These are phyloP conservation scores for Lymantria dispar DNA, from an alignment of 2,888 invertebrate species.

Conservation along the genomic window DNA sequence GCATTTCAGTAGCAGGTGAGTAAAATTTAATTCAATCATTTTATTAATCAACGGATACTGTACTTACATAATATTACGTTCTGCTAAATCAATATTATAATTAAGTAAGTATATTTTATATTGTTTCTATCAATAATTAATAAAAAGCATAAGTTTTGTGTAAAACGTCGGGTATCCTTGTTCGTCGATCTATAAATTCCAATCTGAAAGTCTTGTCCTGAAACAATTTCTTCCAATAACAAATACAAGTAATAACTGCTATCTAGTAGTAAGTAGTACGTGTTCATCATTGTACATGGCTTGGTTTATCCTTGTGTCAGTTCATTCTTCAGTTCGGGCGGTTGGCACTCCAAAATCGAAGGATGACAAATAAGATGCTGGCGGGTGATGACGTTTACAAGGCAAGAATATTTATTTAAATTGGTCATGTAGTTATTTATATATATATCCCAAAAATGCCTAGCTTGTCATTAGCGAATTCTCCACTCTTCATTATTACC, in stretches of 20 bases:
- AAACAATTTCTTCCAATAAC: too few relatives aligned
- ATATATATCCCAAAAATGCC: slow-evolving; percentile 16
- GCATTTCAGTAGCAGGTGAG: slow-evolving; percentile 48
- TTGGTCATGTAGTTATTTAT: slow-evolving; percentile 24
- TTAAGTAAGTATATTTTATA: too few relatives aligned
- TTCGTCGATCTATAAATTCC: background rate
- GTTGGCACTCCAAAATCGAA: slow-evolving; percentile 60
- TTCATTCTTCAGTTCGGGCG: slow-evolving; percentile 64
- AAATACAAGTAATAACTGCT: background rate
- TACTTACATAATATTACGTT: too few relatives aligned
- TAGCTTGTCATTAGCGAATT: slow-evolving; percentile 11
- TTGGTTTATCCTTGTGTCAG: slow-evolving; percentile 41
- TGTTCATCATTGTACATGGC: slow-evolving; percentile 1
- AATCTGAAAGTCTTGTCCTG: too few relatives aligned
- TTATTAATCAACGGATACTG: too few relatives aligned
- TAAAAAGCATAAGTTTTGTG: background rate
- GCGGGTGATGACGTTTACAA: slow-evolving; percentile 54
- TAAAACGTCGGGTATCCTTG: slow-evolving; percentile 1
- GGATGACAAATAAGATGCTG: slow-evolving; percentile 64
- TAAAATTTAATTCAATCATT: background rate
- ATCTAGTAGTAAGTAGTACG: background rate
- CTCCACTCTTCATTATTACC: slow-evolving; percentile 7
- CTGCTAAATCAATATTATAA: too few relatives aligned
- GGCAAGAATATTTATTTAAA: slow-evolving; percentile 48
- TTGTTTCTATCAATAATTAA: too few relatives aligned